Evolutionary conservation across 2,113 vertebrate species (phyloP).

Genomic region (Cyanoderma ruficeps): DNA sequence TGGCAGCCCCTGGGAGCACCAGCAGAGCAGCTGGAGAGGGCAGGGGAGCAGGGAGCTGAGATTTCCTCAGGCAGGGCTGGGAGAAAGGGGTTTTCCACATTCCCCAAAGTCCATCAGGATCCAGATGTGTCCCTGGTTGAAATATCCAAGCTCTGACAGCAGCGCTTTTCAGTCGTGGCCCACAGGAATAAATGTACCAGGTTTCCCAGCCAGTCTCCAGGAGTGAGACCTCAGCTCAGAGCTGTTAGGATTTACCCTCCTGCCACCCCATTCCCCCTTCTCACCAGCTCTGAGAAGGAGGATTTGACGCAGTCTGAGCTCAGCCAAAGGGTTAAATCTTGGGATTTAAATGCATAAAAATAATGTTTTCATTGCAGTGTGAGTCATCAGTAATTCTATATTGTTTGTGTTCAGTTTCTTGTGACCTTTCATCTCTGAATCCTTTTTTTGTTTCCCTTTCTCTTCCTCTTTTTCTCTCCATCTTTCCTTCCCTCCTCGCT

Average conservation of each 20-base stretch:
- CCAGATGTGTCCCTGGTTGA: not conserved
- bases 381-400: conserved; percentile 12
- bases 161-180: accelerated
- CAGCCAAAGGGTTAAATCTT: not conserved
- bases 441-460: not conserved
- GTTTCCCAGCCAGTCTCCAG: not conserved
- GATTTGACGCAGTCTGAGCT: not conserved
- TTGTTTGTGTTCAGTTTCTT: not conserved
- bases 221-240: not conserved
- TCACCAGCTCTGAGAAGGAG: not conserved
- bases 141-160: accelerated
- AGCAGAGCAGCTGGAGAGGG: accelerated
- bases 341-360: not conserved
- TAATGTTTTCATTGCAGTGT: not conserved
- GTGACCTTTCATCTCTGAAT: not conserved
- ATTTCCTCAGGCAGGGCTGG: not conserved
- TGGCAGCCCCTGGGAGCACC: not conserved
- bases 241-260: too few species aligned
- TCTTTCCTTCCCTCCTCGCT: accelerated
- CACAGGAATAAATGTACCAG: not conserved
- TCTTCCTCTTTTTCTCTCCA: not conserved
- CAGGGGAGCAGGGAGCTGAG: not conserved
- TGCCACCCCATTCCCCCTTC: not conserved
- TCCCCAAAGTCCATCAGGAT: not conserved
- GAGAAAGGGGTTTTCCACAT: not conserved